Percentiles rank a stretch among this genome's conserved stretches.
Conservation (phyloP, 2,113 vertebrate species). For the Neotragus pygmaeus region DNA sequence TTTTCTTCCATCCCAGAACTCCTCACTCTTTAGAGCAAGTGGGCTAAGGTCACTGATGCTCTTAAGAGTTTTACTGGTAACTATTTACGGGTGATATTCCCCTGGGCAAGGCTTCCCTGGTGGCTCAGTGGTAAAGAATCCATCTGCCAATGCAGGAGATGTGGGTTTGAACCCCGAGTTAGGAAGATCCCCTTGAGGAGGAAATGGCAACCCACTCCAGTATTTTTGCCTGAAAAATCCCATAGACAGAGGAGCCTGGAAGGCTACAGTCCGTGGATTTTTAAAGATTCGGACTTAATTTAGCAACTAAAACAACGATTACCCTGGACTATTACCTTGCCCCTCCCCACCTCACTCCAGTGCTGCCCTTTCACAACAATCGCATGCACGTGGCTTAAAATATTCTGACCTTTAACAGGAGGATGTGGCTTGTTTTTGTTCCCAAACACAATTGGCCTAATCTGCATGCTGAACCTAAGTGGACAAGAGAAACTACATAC, state of each 20-base stretch:
- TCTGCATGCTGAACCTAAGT: not conserved
- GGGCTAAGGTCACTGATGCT: not conserved
- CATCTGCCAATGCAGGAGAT: not conserved
- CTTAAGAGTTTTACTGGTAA: not conserved
- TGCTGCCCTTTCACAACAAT: not conserved
- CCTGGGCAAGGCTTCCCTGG: not conserved
- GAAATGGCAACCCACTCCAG: not conserved
- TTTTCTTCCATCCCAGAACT: not conserved
- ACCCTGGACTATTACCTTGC: not conserved
- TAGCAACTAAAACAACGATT: not conserved
- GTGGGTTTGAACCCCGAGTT: not conserved
- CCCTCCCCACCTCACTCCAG: no score
- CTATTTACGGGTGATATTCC: not conserved
- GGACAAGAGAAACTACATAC: not conserved
- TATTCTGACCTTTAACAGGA: not conserved
- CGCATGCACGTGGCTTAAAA: not conserved
- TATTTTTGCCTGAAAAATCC: not conserved
- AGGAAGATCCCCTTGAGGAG: not conserved
- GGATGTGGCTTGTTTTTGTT: not conserved
- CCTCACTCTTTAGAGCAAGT: not conserved
- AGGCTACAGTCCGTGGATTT: not conserved
- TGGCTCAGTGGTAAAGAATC: not conserved
- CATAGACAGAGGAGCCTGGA: not conserved
- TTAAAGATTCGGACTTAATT: not conserved
- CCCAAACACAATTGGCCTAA: not conserved